Evolutionary conservation across 2,888 invertebrate species (phyloP).

Genomic region (Ischnura elegans): DNA sequence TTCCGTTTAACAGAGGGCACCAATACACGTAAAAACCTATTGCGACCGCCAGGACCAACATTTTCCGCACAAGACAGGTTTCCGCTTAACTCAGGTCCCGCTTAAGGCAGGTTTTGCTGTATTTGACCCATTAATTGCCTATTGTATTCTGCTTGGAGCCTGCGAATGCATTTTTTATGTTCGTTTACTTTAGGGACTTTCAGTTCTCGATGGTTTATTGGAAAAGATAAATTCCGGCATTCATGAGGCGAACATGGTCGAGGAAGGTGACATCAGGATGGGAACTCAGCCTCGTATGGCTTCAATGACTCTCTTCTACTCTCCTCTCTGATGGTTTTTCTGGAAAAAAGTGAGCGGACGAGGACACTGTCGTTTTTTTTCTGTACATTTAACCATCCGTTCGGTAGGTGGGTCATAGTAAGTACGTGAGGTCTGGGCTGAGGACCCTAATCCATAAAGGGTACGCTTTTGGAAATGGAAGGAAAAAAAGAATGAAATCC

Average conservation of each 20-base stretch:
- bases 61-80: no score
- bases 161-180: no score
- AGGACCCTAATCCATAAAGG: constrained; percentile 23
- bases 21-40: no score
- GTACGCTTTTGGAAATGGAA: not conserved
- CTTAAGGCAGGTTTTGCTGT: no score
- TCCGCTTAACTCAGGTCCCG: no score
- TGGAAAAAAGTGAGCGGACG: not conserved
- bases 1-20: no score
- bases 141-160: no score
- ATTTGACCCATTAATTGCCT: no score
- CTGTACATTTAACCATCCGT: not conserved
- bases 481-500: not conserved
- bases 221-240: not conserved
- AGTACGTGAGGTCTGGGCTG: not conserved
- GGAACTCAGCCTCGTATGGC: not conserved
- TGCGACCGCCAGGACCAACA: no score
- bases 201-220: no score
- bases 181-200: no score
- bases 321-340: not conserved
- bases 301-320: not conserved
- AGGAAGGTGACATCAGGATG: not conserved
- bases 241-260: not conserved
- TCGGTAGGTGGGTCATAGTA: not conserved
- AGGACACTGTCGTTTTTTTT: not conserved